These are phyloP conservation scores for Pherbina coryleti DNA, from an alignment of 2,888 invertebrate species.

Conservation along the genomic window DNA sequence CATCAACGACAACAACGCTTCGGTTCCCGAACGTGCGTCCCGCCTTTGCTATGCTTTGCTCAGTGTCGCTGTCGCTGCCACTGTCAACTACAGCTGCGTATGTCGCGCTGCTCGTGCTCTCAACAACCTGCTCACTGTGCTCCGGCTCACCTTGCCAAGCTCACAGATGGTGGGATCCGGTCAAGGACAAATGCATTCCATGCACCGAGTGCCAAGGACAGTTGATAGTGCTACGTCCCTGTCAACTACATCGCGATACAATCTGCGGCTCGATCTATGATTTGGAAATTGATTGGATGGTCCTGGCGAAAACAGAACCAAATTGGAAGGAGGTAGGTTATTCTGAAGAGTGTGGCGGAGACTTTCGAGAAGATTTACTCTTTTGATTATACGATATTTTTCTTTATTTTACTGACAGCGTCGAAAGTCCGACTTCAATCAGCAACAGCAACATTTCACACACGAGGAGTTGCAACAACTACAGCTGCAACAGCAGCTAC, in stretches of 20 bases:
- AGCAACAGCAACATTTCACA: conserved; percentile 57
- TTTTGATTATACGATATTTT: background rate
- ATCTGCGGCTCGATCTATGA: conserved; percentile 79
- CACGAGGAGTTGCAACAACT: conserved; percentile 45
- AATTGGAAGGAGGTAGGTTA: conserved; percentile 68
- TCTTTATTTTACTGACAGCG: conserved; percentile 54
- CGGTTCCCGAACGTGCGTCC: background rate
- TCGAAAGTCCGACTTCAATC: conserved; percentile 61
- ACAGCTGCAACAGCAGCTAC: conserved; percentile 62
- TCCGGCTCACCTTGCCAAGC: conserved; percentile 71
- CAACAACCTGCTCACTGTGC: conserved; percentile 64
- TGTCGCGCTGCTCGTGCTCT: conserved; percentile 56
- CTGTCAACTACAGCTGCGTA: conserved; percentile 50
- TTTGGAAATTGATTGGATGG: conserved; percentile 76
- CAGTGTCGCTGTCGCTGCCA: conserved; percentile 13
- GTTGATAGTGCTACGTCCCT: conserved; percentile 78
- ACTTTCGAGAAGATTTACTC: too few relatives aligned
- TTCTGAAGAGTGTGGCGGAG: background rate
- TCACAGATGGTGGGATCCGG: conserved; percentile 79
- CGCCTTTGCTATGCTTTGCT: conserved; percentile 22
- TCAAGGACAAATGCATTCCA: conserved; percentile 76
- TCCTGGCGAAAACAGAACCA: conserved; percentile 70
- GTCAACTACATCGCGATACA: conserved; percentile 81
- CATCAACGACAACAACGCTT: background rate
- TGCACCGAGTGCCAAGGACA: conserved; percentile 80